phyloP scores from a whole-genome alignment of 2,113 vertebrate genomes.

The Astatoreochromis straeleni region DNA sequence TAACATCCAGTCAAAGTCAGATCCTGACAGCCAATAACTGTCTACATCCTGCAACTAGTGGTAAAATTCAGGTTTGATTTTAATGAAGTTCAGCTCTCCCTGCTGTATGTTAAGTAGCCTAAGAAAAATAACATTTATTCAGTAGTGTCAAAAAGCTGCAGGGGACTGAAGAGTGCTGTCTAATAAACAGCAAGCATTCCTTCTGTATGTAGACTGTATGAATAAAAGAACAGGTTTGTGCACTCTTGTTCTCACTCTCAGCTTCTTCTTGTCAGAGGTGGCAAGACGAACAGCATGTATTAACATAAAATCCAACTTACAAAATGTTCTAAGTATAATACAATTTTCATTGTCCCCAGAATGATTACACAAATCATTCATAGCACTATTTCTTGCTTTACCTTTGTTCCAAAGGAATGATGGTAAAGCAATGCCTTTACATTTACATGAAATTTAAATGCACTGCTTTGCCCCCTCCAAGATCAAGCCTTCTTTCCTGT shows the following conservation, averaged over 20 bases:
- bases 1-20: constrained; percentile 4
- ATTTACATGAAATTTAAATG: neutral
- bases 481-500: neutral
- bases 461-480: neutral
- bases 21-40: neutral
- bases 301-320: neutral
- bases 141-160: constrained; percentile 1
- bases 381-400: neutral
- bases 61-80: neutral
- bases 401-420: neutral
- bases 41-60: neutral
- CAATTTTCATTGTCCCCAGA: neutral
- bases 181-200: neutral
- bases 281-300: constrained; percentile 4
- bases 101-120: neutral
- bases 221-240: constrained; percentile 31
- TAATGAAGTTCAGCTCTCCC: neutral
- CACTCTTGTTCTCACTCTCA: neutral
- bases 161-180: neutral
- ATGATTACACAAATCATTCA: neutral
- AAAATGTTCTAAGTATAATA: neutral
- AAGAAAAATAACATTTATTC: neutral
- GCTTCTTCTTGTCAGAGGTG: neutral
- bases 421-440: neutral
- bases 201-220: neutral